phyloP scores from a whole-genome alignment of 2,113 vertebrate genomes.

The Ceuthmochares aereus region DNA sequence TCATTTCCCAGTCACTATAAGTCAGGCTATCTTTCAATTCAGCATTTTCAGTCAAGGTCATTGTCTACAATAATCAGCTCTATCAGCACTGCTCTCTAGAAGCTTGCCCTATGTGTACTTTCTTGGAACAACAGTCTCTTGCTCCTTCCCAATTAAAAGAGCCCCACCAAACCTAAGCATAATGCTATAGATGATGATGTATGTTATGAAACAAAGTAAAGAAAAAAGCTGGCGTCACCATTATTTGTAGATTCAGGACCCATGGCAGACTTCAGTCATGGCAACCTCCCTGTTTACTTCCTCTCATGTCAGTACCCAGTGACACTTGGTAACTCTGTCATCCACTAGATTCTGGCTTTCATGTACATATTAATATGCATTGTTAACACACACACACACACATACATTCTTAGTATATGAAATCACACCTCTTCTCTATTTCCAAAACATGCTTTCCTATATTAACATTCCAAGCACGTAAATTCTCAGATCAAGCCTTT shows the following conservation, averaged over 20 bases:
- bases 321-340: neutral
- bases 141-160: neutral
- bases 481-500: neutral
- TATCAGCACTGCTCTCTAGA: neutral
- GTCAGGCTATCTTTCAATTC: neutral
- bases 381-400: neutral
- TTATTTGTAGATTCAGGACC: neutral
- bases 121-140: neutral
- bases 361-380: accelerated
- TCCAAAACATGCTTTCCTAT: neutral
- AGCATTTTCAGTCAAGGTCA: neutral
- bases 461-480: neutral
- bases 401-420: neutral
- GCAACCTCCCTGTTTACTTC: neutral
- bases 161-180: neutral
- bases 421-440: neutral
- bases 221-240: neutral
- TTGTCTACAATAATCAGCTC: neutral
- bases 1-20: neutral
- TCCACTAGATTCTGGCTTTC: neutral
- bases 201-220: neutral
- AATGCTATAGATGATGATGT: neutral
- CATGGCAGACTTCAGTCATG: neutral
- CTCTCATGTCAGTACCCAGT: neutral
- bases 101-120: neutral